A percentile compares a stretch with the other conserved stretches of the same genome.
These are phyloP conservation scores for Sisyra terminalis DNA, from an alignment of 2,888 invertebrate species.

Conservation along the genomic window DNA sequence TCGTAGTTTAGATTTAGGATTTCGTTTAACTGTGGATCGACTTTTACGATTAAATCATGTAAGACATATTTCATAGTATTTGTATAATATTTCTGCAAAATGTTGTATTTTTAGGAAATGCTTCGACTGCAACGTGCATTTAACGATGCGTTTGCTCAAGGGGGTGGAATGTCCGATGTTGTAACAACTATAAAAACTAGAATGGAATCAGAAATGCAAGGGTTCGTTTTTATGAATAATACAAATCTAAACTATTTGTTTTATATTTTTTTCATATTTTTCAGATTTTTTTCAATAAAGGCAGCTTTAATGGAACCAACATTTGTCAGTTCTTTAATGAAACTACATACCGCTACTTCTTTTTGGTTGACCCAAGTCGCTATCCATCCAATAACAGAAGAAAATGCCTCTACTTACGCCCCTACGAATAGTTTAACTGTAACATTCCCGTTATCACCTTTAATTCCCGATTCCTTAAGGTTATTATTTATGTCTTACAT, in stretches of 20 bases:
- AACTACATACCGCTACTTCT: slow-evolving; percentile 66
- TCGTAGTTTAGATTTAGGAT: slow-evolving; percentile 65
- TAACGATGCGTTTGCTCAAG: slow-evolving; percentile 43
- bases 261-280: slow-evolving; percentile 13
- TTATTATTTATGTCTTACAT: too few species aligned
- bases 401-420: slow-evolving; percentile 33
- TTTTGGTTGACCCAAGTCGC: slow-evolving; percentile 79
- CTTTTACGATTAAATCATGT: slow-evolving; percentile 43
- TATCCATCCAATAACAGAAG: slow-evolving; percentile 27
- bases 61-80: slow-evolving; percentile 6
- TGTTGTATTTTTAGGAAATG: slow-evolving; percentile 21
- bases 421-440: slow-evolving; percentile 38
- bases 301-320: slow-evolving; percentile 63
- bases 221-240: slow-evolving; percentile 22
- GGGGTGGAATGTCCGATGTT: slow-evolving; percentile 33
- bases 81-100: background rate
- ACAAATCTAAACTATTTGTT: background rate
- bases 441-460: slow-evolving; percentile 43
- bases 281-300: slow-evolving; percentile 51
- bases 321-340: slow-evolving; percentile 49
- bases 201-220: slow-evolving; percentile 44
- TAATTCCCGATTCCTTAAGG: slow-evolving; percentile 52
- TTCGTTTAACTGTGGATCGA: slow-evolving; percentile 50
- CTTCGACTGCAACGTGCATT: slow-evolving; percentile 58
- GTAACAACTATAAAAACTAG: slow-evolving; percentile 42